phyloP scores from a whole-genome alignment of 2,113 vertebrate species.

The Poeciliopsis prolifica region DNA sequence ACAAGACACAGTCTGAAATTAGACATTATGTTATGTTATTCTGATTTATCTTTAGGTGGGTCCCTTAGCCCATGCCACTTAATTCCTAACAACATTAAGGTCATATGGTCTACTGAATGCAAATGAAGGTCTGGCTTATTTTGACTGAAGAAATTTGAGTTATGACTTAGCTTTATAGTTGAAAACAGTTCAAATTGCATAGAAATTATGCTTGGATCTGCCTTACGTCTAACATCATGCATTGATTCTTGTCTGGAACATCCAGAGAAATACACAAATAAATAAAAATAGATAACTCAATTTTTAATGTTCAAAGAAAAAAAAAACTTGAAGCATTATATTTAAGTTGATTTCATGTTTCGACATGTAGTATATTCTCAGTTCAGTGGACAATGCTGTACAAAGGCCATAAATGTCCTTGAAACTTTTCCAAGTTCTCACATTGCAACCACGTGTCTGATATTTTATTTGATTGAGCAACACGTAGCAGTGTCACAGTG shows the following conservation, averaged over 20 bases:
- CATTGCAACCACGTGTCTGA: background rate
- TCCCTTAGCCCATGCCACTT: background rate
- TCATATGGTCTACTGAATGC: background rate
- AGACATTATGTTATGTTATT: conserved; percentile 71
- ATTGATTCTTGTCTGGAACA: background rate
- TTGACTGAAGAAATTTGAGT: background rate
- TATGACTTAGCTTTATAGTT: too few relatives aligned
- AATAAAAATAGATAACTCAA: background rate
- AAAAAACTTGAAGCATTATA: too few relatives aligned
- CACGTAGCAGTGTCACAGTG: background rate
- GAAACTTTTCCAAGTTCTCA: background rate
- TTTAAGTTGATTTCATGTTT: too few relatives aligned
- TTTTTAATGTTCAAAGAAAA: background rate
- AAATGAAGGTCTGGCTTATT: background rate
- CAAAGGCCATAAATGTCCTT: too few relatives aligned
- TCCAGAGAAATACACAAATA: background rate
- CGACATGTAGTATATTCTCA: too few relatives aligned
- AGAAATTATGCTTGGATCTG: too few relatives aligned
- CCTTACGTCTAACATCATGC: background rate
- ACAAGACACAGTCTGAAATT: conserved; percentile 81
- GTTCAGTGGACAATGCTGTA: background rate
- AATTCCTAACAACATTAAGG: conserved; percentile 2
- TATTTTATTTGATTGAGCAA: background rate
- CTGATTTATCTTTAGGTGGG: conserved; percentile 47
- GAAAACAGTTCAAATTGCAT: too few relatives aligned